A percentile compares a stretch with the other conserved stretches of the same genome.
Evolutionary conservation across 2,888 invertebrate species (phyloP).

Genomic region (Cyclophora punctaria): DNA sequence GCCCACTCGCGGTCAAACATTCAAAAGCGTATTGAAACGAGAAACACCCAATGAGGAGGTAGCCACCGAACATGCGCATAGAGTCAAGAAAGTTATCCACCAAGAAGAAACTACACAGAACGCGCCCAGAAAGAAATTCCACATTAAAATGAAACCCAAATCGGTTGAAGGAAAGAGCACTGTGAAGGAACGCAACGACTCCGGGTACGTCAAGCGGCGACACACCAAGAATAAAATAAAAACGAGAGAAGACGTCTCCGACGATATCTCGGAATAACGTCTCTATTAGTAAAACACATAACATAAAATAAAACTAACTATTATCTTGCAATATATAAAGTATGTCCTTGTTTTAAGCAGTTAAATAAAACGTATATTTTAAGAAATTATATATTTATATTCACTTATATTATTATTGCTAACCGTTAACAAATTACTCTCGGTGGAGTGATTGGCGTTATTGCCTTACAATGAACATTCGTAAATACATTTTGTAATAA

Average conservation of each 20-base stretch:
- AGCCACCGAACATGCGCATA: constrained; percentile 23
- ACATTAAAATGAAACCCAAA: constrained; percentile 31
- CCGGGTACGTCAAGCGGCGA: constrained; percentile 35
- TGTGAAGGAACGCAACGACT: constrained; percentile 50
- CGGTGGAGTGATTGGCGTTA: too few species aligned
- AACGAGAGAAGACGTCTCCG: constrained; percentile 53
- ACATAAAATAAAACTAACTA: not conserved
- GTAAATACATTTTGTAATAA: constrained; percentile 10
- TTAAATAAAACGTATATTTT: too few species aligned
- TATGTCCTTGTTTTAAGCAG: too few species aligned
- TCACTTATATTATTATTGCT: constrained; percentile 28
- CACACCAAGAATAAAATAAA: constrained; percentile 51
- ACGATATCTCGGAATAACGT: constrained; percentile 49
- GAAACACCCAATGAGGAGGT: constrained; percentile 37
- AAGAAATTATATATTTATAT: constrained; percentile 22
- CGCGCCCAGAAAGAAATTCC: constrained; percentile 35
- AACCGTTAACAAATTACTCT: too few species aligned
- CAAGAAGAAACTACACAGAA: constrained; percentile 9
- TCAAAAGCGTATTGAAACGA: constrained; percentile 60
- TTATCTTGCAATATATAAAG: not conserved
- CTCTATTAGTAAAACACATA: too few species aligned
- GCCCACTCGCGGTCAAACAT: constrained; percentile 60
- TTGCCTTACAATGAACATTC: not conserved
- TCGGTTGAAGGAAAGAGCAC: constrained; percentile 46
- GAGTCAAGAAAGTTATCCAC: constrained; percentile 29